Base-by-base conservation (phyloP, 1,140 invertebrate species). In the Sesamia nonagrioides region DNA sequence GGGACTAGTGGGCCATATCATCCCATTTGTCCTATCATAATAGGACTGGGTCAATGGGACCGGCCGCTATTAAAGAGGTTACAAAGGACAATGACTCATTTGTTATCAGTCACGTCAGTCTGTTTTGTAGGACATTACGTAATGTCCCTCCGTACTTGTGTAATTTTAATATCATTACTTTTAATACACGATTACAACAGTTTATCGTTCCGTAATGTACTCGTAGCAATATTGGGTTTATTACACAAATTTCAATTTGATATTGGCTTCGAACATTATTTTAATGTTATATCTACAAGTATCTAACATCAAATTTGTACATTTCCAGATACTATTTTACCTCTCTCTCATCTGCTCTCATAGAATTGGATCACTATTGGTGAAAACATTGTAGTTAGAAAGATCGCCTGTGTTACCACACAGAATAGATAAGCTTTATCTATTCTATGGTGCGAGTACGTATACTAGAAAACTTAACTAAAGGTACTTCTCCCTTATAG, bases 221-320 rank as follows among this genome's bases (percentile, higher is more conserved):
- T 0, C 13, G 8, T 45, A 50, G 45, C 42, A 21, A 58, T 6
- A 27, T 11, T 33, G 9, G 13, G 3, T n/a, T 13, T 58, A n/a
- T 27, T 58, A 11, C 18, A 58, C 8, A 21, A 7, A 56, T 8
- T 56, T 5, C 1, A 27, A 9, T 56, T 8, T 33, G 8, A 58
- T 11, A 58, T 58, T 27, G 33, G 7, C 54, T 21, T 27, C 18
- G 1, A 50, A 50, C 45, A 50, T n/a, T n/a, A n/a, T n/a, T 15
- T 50, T 50, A 27, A 27, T 27, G 27, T 27, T 27, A 27, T 27
- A 1, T 27, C 11, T 45, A 1, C 15, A 5, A 5, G 45, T n/a
- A 50, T n/a, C n/a, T n/a, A 50, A 50, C n/a, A 50, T 50, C 45
- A 50, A n/a, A 50, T n/a, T n/a, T n/a, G 45, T 50, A 13, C 45